Base-by-base conservation (phyloP, 1,140 invertebrate species). In the Anoplophora glabripennis region DNA sequence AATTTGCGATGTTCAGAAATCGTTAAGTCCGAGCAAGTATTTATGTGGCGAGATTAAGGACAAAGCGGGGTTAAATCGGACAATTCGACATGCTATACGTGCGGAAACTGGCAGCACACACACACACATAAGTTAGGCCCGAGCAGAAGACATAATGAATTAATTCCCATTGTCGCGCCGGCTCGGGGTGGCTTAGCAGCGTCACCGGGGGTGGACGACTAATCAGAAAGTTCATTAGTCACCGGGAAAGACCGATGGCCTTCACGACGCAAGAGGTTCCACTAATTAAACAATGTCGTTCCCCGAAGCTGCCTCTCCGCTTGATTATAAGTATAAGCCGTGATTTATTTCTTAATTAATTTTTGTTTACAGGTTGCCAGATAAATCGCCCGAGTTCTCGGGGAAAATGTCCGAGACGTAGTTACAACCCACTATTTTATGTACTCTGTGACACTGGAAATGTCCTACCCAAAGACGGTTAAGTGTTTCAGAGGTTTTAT, bases 141-240 rank as follows among this genome's bases (percentile, higher is more conserved):
- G 36, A 38, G 49, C 17, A 40, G 49, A 52, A 37, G 36, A 52
- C 49, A 37, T 61, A 65, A 65, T 65, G 63, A 65, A 65, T 65
- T 61, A 65, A 65, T 65, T 64, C 58, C 58, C 58, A 65, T 65
- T 65, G 63, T 64, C 63, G 54, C 63, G 8, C 40, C 12, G 41
- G 60, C 53, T 35, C 35, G 11, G 33, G 49, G 45, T 40, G 59
- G n/a, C 15, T 9, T 35, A 5, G 44, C 36, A 34, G 14, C 35
- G 38, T 11, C 42, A 17, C 18, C 40, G 41, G 21, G 37, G 49
- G 45, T 36, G 58, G 60, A 56, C 52, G 54, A 57, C 59, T 65
- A 65, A 65, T 65, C 58, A 60, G 58, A 65, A 59, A 65, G 58
- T 65, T 65, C 63, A 65, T 65, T 65, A 65, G 63, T 65, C 58